These are phyloP conservation scores for Diadegma fenestrale DNA, from an alignment of 2,888 invertebrate species.

Conservation along the genomic window DNA sequence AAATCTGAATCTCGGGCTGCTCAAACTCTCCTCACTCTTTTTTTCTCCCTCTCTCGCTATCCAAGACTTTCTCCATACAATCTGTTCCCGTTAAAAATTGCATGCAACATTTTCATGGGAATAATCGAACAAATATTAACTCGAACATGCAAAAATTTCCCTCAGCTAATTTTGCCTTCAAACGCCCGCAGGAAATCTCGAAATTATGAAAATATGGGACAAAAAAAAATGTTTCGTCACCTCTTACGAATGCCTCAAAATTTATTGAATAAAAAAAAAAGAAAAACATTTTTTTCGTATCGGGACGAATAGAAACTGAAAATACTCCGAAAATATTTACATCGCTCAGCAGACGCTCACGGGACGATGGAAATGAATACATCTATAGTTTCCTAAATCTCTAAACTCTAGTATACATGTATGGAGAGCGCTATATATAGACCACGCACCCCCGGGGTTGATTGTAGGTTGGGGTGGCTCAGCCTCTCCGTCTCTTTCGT, in stretches of 20 bases:
- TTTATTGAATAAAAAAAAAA: not conserved
- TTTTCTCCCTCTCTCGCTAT: constrained; percentile 64
- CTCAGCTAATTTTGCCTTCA: too few species aligned
- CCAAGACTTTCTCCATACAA: constrained; percentile 59
- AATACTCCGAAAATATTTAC: not conserved
- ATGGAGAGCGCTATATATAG: not conserved
- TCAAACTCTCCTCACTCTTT: constrained; percentile 71
- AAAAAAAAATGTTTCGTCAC: too few species aligned
- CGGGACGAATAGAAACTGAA: not conserved
- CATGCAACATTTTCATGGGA: not conserved
- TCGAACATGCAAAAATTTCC: too few species aligned
- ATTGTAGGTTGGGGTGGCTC: constrained; percentile 35
- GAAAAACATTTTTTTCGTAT: not conserved
- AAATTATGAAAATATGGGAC: too few species aligned
- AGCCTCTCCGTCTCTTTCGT: constrained; percentile 62
- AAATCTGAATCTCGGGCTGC: constrained; percentile 81
- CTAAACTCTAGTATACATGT: too few species aligned
- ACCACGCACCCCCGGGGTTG: constrained; percentile 50
- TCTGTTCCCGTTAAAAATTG: constrained; percentile 5
- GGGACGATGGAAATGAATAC: not conserved
- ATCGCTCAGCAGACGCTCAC: not conserved
- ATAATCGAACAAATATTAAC: not conserved
- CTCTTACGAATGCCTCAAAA: not conserved
- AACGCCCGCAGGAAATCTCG: too few species aligned
- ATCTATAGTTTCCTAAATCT: not conserved